A percentile compares a stretch with the other conserved stretches of the same genome.
These are phyloP conservation scores for Craterocephalus amniculus DNA, from an alignment of 2,797 vertebrate genomes.

Conservation along the genomic window DNA sequence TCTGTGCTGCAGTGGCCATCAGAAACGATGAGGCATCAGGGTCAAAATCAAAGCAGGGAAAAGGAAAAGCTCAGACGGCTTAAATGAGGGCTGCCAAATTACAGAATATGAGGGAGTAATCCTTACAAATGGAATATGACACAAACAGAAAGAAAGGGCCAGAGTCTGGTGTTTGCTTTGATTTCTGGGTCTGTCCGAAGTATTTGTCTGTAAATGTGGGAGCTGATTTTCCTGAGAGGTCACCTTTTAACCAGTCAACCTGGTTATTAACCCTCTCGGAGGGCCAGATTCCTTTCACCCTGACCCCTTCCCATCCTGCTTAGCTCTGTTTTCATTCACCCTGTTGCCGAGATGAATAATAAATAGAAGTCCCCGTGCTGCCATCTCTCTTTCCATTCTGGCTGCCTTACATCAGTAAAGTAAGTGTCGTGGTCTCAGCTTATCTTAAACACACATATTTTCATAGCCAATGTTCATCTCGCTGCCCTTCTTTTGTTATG, in stretches of 20 bases:
- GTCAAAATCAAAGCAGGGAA: constrained; percentile 36
- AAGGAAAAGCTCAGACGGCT: constrained; percentile 39
- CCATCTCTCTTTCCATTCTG: constrained; percentile 71
- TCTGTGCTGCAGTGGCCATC: constrained; percentile 46
- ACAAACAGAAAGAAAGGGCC: constrained; percentile 42
- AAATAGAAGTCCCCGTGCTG: constrained; percentile 70
- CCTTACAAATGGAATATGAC: constrained; percentile 47
- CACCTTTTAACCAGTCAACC: constrained; percentile 60
- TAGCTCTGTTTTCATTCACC: constrained; percentile 71
- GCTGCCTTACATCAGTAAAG: constrained; percentile 70
- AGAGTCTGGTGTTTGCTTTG: constrained; percentile 55
- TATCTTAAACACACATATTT: constrained; percentile 77
- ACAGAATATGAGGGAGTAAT: constrained; percentile 35
- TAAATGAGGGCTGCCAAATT: constrained; percentile 38
- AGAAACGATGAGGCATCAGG: constrained; percentile 56
- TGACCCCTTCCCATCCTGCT: constrained; percentile 59
- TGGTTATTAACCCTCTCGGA: constrained; percentile 71
- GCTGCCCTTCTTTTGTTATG: constrained; percentile 76
- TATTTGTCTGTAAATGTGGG: constrained; percentile 69
- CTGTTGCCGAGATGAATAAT: constrained; percentile 73
- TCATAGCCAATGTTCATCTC: constrained; percentile 70
- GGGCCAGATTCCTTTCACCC: constrained; percentile 71
- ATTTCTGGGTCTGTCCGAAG: constrained; percentile 48
- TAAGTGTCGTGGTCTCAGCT: constrained; percentile 69
- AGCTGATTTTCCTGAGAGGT: constrained; percentile 63